A percentile compares a stretch with the other conserved stretches of the same genome.
Evolutionary conservation across 2,113 vertebrate genomes (phyloP).

Genomic region (Aptenodytes forsteri): DNA sequence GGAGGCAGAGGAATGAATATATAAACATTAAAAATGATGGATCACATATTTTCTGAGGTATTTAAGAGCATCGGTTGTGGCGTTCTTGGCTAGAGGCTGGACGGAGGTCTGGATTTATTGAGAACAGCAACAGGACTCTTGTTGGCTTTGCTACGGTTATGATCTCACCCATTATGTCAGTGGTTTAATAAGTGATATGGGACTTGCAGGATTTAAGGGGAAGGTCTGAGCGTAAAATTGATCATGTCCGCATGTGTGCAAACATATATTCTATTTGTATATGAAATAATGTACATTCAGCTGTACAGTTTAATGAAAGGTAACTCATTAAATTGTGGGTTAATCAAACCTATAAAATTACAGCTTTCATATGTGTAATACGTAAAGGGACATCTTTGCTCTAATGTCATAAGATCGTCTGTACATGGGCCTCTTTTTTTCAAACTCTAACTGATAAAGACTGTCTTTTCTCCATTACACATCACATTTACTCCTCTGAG

Average conservation of each 20-base stretch:
- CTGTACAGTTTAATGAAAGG: background rate
- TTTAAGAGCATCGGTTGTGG: background rate
- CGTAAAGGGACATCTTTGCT: background rate
- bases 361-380: background rate
- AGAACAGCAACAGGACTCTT: background rate
- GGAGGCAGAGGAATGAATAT: background rate
- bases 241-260: background rate
- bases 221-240: background rate
- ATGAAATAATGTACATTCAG: background rate
- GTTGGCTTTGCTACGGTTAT: background rate
- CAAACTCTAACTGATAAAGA: background rate
- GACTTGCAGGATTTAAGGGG: background rate
- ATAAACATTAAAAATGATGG: background rate
- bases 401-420: background rate
- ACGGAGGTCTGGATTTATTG: background rate
- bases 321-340: background rate
- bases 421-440: background rate
- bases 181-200: background rate
- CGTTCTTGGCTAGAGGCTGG: background rate
- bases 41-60: background rate
- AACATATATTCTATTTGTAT: background rate
- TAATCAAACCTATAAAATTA: background rate
- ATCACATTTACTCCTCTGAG: background rate
- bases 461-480: background rate
- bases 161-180: accelerated